Percentiles rank a stretch among this genome's conserved stretches.
These are phyloP conservation scores for Lepidurus apus DNA, from an alignment of 1,140 invertebrate genomes.

Conservation along the genomic window DNA sequence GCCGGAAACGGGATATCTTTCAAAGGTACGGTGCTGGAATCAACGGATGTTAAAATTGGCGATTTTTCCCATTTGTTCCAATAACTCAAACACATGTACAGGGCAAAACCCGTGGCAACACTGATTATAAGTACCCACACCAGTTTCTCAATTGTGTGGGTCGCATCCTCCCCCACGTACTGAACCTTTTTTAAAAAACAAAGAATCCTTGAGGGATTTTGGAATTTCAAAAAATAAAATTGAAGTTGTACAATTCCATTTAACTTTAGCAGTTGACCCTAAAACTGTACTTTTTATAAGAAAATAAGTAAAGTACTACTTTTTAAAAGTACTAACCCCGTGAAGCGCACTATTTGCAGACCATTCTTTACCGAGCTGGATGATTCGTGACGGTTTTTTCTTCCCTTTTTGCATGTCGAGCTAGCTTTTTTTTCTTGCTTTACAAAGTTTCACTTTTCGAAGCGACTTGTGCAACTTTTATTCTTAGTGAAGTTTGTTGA, in stretches of 20 bases:
- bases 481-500: too few species aligned
- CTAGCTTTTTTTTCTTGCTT: neutral
- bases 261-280: too few species aligned
- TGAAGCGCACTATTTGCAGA: neutral
- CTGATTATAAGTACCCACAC: slow-evolving; percentile 5
- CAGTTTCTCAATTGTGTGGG: neutral
- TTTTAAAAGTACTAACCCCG: neutral
- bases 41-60: slow-evolving; percentile 45
- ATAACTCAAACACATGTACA: slow-evolving; percentile 22
- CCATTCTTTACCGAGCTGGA: neutral
- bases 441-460: too few species aligned
- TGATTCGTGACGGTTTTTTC: neutral
- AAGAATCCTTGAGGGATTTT: too few species aligned
- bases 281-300: too few species aligned
- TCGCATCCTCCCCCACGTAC: neutral
- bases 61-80: slow-evolving; percentile 32
- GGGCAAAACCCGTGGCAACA: slow-evolving; percentile 14
- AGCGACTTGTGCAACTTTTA: too few species aligned
- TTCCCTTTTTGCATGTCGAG: neutral
- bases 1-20: slow-evolving; percentile 65
- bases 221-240: too few species aligned
- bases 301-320: neutral
- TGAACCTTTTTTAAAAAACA: neutral
- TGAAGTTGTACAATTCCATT: too few species aligned
- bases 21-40: slow-evolving; percentile 60